Conservation (phyloP, 2,797 vertebrate genomes). For the Macropus fuliginosus region DNA sequence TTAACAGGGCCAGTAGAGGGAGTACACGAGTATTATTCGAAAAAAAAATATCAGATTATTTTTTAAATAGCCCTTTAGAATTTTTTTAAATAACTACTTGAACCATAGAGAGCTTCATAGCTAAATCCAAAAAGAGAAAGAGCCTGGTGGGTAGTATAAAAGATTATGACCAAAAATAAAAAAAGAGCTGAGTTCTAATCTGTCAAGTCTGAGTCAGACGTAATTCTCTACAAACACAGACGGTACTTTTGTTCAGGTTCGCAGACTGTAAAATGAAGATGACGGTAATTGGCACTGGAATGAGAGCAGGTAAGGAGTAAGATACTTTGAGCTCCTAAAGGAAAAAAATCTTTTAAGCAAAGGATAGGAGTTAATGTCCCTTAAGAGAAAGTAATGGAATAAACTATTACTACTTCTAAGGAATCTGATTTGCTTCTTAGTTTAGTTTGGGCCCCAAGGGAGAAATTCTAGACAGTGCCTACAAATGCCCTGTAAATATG, state of each 20-base stretch:
- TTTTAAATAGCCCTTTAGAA: conserved; percentile 21
- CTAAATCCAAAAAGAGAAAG: not conserved
- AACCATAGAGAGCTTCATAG: not conserved
- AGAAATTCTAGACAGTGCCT: not conserved
- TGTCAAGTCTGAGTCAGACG: not conserved
- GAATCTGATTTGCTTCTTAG: not conserved
- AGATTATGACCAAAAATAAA: not conserved
- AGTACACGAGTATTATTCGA: conserved; percentile 67
- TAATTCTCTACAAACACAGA: not conserved
- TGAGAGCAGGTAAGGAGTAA: not conserved
- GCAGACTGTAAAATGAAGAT: conserved; percentile 18
- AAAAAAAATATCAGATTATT: conserved; percentile 34
- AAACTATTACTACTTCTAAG: conserved; percentile 6
- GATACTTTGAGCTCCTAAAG: conserved; percentile 1
- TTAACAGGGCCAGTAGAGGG: conserved; percentile 80
- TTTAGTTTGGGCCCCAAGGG: not conserved
- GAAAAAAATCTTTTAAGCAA: conserved; percentile 6
- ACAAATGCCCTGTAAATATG: not conserved
- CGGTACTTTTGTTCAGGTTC: not conserved
- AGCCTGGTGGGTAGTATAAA: not conserved
- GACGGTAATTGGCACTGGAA: not conserved
- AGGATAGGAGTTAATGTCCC: conserved; percentile 8
- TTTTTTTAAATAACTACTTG: conserved; percentile 16
- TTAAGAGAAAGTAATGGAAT: not conserved
- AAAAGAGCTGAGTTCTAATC: not conserved